phyloP scores from a whole-genome alignment of 2,888 invertebrate genomes.

The Trichopoda pennipes region DNA sequence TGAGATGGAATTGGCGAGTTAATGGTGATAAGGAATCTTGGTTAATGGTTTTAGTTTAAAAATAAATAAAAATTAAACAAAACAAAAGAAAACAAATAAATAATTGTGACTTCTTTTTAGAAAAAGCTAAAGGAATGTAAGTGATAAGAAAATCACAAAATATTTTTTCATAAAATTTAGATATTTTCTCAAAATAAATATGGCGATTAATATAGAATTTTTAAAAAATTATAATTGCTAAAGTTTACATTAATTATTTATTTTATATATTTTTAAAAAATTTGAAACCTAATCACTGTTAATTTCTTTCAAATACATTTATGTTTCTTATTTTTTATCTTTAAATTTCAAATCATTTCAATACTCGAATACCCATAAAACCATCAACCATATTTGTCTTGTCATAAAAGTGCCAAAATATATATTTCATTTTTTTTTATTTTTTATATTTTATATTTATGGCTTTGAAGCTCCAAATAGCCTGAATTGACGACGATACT shows the following conservation, averaged over 20 bases:
- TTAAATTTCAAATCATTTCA: neutral
- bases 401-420: constrained; percentile 34
- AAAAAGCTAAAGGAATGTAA: constrained; percentile 2
- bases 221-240: no score
- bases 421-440: neutral
- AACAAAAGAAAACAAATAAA: neutral
- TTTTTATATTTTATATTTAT: neutral
- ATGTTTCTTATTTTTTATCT: no score
- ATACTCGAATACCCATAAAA: constrained; percentile 21
- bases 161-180: neutral
- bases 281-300: no score
- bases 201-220: constrained; percentile 25
- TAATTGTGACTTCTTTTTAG: neutral
- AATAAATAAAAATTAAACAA: constrained; percentile 1
- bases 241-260: no score
- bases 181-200: constrained; percentile 23
- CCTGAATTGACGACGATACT: neutral
- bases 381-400: constrained; percentile 9
- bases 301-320: no score
- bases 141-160: constrained; percentile 13
- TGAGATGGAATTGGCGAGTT: constrained; percentile 34
- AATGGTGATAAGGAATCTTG: constrained; percentile 55
- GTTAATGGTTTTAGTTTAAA: constrained; percentile 55
- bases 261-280: no score
- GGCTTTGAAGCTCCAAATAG: no score